Evolutionary conservation across 2,113 vertebrate species (phyloP), one percentile per base, ranked within the genome.

Genomic region (Ia io): DNA sequence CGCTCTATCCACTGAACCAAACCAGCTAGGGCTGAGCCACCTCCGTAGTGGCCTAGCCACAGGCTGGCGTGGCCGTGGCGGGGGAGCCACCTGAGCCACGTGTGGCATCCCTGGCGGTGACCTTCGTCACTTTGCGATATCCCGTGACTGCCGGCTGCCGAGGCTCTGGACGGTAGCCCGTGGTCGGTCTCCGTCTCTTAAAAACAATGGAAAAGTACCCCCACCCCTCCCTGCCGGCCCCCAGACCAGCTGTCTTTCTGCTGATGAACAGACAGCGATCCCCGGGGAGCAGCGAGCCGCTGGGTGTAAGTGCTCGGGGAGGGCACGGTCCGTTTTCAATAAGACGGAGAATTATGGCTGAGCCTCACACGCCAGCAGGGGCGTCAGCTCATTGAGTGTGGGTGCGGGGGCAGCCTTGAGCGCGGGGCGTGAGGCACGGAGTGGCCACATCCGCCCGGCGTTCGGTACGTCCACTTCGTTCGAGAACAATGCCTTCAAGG

Each of bases 401-500:
- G 63, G 89, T 49, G 86, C 44, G 0, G 22, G 56, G 22, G 22
- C 9, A 10, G 56, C 22, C 56, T 86, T 71, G 30, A 3, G 91
- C 56, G 20, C 51, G 32, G 30, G 14, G 44, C 61, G 86, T 93
- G 47, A 10, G 40, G 91, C 73, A 49, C 30, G 0, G 63, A 67
- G 91, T 9, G 47, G 92, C 84, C 79, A 80, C 79, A 67, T 92
- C 85, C 53, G 0, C 83, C 88, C 79, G 30, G 35, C 1, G 74
- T 63, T 87, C 79, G 8, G 91, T 47, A 67, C 65, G 69, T 63
- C 84, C 35, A 44, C 96, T 94, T 51, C 82, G 95, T 94, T 91
- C 84, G 91, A 84, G 93, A 97, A 93, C 96, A 94, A 69, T 79
- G 65, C 84, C 94, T 86, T 87, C 97, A 97, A 97, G 97, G 97